Evolutionary conservation across 2,113 vertebrate species (phyloP).

Genomic region (Planiliza haematocheilus): DNA sequence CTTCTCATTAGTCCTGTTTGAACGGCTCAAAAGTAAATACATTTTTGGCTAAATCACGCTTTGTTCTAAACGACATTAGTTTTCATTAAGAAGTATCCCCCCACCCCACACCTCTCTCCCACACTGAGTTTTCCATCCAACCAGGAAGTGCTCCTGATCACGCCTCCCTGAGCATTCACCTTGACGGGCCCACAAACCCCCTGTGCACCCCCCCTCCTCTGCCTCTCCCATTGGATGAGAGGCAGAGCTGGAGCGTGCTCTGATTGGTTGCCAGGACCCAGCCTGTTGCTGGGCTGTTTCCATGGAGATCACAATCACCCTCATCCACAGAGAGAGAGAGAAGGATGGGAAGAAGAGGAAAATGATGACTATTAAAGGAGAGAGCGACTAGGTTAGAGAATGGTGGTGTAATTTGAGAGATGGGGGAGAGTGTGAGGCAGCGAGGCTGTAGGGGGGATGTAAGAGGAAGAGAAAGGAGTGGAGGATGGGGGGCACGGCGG

Average conservation of each 20-base stretch:
- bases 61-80: neutral
- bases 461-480: neutral
- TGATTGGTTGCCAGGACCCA: conserved; percentile 69
- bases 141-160: conserved; percentile 59
- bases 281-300: conserved; percentile 84
- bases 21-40: neutral
- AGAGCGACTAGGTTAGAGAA: conserved; percentile 18
- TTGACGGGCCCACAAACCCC: conserved; percentile 52
- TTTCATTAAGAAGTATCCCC: neutral
- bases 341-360: conserved; percentile 19
- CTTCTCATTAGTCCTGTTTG: neutral
- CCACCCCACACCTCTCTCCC: no score
- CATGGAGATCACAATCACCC: conserved; percentile 77
- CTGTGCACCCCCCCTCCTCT: neutral
- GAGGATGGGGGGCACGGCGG: neutral
- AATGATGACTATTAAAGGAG: conserved; percentile 35
- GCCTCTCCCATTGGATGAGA: conserved; percentile 68
- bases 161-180: conserved; percentile 69
- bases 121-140: conserved; percentile 16
- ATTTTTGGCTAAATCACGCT: neutral
- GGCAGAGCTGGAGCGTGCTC: conserved; percentile 1
- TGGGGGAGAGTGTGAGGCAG: neutral
- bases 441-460: neutral
- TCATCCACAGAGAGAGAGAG: conserved; percentile 12
- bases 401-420: conserved; percentile 1